Evolutionary conservation across 2,113 vertebrate species (phyloP).

Genomic region (Agapornis roseicollis): DNA sequence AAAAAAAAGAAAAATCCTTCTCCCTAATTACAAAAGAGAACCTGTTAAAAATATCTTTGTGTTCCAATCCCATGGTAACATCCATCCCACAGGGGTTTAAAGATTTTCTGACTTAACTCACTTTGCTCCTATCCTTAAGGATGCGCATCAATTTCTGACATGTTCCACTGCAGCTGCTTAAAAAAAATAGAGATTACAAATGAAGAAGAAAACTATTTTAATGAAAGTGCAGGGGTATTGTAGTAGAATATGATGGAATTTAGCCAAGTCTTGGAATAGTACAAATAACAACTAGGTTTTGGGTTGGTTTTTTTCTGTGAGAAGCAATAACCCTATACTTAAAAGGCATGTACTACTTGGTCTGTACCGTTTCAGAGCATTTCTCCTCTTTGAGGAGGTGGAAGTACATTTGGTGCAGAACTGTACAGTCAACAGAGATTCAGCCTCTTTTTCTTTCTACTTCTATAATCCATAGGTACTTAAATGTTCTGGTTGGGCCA

Average conservation of each 20-base stretch:
- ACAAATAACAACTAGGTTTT: neutral
- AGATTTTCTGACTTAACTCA: neutral
- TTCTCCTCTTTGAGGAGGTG: neutral
- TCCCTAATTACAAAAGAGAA: neutral
- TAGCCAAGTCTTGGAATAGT: neutral
- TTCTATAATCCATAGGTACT: neutral
- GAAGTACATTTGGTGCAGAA: neutral
- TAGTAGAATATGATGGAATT: neutral
- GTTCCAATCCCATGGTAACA: neutral
- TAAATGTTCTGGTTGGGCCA: neutral
- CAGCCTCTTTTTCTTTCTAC: neutral
- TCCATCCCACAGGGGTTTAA: neutral
- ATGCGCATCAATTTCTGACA: neutral
- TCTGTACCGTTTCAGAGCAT: neutral
- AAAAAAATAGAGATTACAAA: neutral
- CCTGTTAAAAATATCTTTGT: neutral
- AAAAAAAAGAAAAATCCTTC: neutral
- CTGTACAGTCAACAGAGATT: neutral
- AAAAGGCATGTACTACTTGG: neutral
- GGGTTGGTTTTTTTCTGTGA: neutral
- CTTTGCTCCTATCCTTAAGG: neutral
- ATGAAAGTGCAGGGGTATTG: neutral
- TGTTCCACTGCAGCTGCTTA: neutral
- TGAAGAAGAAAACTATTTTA: neutral
- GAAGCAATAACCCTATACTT: neutral